These are phyloP conservation scores for Trinorchestia longiramus DNA, from an alignment of 1,140 invertebrate genomes.

Conservation along the genomic window DNA sequence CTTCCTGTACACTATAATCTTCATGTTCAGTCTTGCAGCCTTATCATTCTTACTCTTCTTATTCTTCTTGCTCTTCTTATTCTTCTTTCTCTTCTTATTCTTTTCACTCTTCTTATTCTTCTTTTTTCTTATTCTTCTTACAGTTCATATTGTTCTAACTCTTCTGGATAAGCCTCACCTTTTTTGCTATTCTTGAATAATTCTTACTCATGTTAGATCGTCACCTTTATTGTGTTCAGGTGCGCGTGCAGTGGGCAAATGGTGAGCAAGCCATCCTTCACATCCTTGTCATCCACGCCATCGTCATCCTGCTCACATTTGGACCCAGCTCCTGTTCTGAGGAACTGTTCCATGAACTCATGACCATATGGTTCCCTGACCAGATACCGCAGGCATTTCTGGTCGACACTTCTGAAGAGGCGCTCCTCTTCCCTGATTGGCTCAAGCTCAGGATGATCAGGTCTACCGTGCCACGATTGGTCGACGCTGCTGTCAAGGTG, in stretches of 20 bases:
- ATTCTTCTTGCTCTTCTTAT: no score
- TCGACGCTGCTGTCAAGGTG: conserved; percentile 84
- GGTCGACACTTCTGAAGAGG: conserved; percentile 87
- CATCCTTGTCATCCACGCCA: conserved; percentile 91
- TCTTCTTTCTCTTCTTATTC: no score
- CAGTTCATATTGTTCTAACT: no score
- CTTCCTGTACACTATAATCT: no score
- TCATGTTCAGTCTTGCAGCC: no score
- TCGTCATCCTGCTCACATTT: conserved; percentile 91
- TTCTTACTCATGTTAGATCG: background rate
- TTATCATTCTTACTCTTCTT: no score
- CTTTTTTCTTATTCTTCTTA: no score
- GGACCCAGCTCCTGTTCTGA: conserved; percentile 74
- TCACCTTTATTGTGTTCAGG: background rate
- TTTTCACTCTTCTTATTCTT: no score
- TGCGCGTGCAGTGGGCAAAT: conserved; percentile 84
- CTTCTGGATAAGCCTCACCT: no score
- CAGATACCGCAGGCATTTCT: conserved; percentile 82
- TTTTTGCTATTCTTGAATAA: no score
- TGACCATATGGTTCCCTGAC: conserved; percentile 78
- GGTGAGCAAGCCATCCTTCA: conserved; percentile 88
- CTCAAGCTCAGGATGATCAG: conserved; percentile 93
- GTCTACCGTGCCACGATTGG: conserved; percentile 83
- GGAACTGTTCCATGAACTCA: conserved; percentile 75
- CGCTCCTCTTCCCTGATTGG: conserved; percentile 92